Percentiles rank a stretch among this genome's conserved stretches.
Conservation (phyloP, 2,113 vertebrate species). For the Morone chrysops region DNA sequence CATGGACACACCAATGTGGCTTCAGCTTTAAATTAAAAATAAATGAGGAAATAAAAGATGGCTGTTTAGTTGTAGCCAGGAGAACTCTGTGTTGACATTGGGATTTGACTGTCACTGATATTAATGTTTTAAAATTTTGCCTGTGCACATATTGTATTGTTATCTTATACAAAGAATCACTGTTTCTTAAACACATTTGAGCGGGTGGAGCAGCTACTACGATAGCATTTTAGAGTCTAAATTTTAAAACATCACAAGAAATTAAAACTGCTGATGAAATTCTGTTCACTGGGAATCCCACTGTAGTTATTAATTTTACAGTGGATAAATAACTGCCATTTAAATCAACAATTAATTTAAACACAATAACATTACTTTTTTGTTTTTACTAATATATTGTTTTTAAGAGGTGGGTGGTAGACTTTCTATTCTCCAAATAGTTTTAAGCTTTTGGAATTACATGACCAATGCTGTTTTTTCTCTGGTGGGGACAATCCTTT, state of each 20-base stretch:
- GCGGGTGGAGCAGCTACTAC: neutral
- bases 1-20: conserved; percentile 25
- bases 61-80: conserved; percentile 3
- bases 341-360: neutral
- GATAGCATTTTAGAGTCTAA: neutral
- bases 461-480: neutral
- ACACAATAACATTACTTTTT: neutral
- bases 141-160: neutral
- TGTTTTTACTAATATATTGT: no score
- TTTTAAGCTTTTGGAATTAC: neutral
- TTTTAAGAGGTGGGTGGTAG: neutral
- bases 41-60: conserved; percentile 58
- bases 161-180: neutral
- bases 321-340: neutral
- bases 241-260: neutral
- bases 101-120: neutral
- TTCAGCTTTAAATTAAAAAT: conserved; percentile 59
- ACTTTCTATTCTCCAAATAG: neutral
- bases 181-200: neutral
- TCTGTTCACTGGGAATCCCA: neutral
- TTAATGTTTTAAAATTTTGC: neutral
- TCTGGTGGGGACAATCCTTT: neutral
- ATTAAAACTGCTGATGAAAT: neutral
- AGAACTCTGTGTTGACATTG: conserved; percentile 20
- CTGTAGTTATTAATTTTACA: neutral